A percentile compares a stretch with the other conserved stretches of the same genome.
Conservation (phyloP, 2,888 invertebrate species). For the Colletes collaris region DNA sequence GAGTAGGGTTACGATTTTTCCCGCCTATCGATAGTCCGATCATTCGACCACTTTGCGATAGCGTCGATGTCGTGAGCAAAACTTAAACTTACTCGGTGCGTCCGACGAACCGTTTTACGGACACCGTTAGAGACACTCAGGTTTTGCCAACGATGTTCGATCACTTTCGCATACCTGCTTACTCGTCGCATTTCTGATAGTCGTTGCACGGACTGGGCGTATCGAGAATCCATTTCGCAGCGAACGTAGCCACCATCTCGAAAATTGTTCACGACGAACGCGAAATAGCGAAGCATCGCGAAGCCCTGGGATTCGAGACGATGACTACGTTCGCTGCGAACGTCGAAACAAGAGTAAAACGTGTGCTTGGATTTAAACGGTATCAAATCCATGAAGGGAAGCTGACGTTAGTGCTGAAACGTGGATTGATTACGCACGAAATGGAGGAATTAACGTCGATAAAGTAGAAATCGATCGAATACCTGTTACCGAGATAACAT, state of each 20-base stretch:
- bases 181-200: slow-evolving; percentile 63
- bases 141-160: slow-evolving; percentile 60
- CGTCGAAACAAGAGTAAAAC: slow-evolving; percentile 38
- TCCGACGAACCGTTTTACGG: too few species aligned
- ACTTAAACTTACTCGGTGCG: too few species aligned
- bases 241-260: slow-evolving; percentile 39
- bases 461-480: background rate
- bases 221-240: slow-evolving; percentile 44
- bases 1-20: slow-evolving; percentile 83
- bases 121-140: background rate
- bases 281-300: background rate
- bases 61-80: too few species aligned
- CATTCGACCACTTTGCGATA: too few species aligned
- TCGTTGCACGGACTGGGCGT: slow-evolving; percentile 66
- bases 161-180: slow-evolving; percentile 55
- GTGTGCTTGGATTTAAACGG: slow-evolving; percentile 56
- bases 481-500: background rate
- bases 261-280: background rate
- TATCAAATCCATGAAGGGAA: background rate
- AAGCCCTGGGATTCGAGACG: background rate
- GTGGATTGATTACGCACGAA: slow-evolving; percentile 6
- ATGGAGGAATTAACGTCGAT: background rate
- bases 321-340: slow-evolving; percentile 49
- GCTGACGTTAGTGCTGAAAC: slow-evolving; percentile 52
- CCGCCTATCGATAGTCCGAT: slow-evolving; percentile 52